A percentile compares a stretch with the other conserved stretches of the same genome.
Conservation (phyloP, 2,113 vertebrate genomes). For the Gobiocypris rarus region DNA sequence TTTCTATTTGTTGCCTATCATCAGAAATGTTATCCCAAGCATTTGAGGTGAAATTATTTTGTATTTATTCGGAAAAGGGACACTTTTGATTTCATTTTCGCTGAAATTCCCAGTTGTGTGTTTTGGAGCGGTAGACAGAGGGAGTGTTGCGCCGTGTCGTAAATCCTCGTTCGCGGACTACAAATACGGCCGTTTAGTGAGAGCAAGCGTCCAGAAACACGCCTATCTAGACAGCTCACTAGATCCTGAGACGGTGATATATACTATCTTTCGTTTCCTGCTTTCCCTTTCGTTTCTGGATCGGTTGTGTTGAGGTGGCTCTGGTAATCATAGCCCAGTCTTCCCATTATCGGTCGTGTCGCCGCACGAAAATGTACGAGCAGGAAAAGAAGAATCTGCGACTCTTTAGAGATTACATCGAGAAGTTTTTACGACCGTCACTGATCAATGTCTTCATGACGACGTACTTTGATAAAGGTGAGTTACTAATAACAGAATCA, state of each 20-base stretch:
- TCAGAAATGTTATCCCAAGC: background rate
- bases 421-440: conserved; percentile 51
- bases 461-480: conserved; percentile 49
- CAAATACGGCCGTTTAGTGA: background rate
- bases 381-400: conserved; percentile 49
- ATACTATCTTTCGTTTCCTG: conserved; percentile 46
- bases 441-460: conserved; percentile 56
- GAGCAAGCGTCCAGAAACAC: background rate
- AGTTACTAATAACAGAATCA: background rate
- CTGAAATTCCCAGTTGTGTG: background rate
- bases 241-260: accelerated
- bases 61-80: background rate
- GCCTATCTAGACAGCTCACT: background rate
- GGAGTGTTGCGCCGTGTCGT: too few species aligned
- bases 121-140: too few species aligned
- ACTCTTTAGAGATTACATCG: conserved; percentile 22
- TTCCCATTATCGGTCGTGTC: background rate
- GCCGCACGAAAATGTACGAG: conserved; percentile 48
- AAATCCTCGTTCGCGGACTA: background rate
- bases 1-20: background rate
- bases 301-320: background rate
- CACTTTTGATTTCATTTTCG: background rate
- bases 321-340: too few species aligned
- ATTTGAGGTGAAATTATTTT: background rate
- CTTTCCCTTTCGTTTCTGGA: conserved; percentile 52